Evolutionary conservation across 2,888 invertebrate species (phyloP).

Genomic region (Drosophila putrida): DNA sequence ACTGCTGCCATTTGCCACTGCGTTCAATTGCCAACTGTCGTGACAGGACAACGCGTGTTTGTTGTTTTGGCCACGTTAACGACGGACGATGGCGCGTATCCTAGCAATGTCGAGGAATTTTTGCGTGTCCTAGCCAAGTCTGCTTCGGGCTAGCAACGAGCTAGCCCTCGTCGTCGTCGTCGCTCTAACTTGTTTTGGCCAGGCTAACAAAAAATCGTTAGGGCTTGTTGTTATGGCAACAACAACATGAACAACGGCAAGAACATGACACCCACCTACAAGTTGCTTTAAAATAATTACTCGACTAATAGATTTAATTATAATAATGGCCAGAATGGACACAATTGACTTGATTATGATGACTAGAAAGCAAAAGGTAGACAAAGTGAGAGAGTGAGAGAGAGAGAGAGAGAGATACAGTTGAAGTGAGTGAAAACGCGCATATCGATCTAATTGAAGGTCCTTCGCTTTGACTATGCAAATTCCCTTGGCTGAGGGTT

Average conservation of each 20-base stretch:
- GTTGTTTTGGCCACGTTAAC: constrained; percentile 69
- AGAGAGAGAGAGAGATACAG: background rate
- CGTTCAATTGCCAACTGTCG: constrained; percentile 73
- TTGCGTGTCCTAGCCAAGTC: constrained; percentile 57
- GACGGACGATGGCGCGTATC: constrained; percentile 61
- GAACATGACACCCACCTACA: constrained; percentile 1
- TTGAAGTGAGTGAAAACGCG: background rate
- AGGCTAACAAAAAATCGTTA: constrained; percentile 70
- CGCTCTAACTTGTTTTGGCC: constrained; percentile 64
- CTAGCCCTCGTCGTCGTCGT: constrained; percentile 50
- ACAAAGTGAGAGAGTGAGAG: background rate
- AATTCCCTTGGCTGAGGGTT: constrained; percentile 44
- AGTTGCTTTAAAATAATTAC: constrained; percentile 45
- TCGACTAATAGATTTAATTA: constrained; percentile 45
- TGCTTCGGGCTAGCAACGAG: constrained; percentile 56
- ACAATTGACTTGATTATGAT: constrained; percentile 45
- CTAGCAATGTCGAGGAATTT: constrained; percentile 79
- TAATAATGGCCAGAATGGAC: constrained; percentile 45
- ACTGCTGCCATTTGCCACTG: constrained; percentile 74
- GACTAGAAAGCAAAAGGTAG: background rate
- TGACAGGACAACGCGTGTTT: constrained; percentile 59
- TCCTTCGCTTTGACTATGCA: constrained; percentile 32
- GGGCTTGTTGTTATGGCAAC: constrained; percentile 63
- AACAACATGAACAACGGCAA: constrained; percentile 9
- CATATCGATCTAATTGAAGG: constrained; percentile 61